These are phyloP conservation scores for Coranthus polyacanthus DNA, from an alignment of 2,797 vertebrate genomes.

Conservation along the genomic window DNA sequence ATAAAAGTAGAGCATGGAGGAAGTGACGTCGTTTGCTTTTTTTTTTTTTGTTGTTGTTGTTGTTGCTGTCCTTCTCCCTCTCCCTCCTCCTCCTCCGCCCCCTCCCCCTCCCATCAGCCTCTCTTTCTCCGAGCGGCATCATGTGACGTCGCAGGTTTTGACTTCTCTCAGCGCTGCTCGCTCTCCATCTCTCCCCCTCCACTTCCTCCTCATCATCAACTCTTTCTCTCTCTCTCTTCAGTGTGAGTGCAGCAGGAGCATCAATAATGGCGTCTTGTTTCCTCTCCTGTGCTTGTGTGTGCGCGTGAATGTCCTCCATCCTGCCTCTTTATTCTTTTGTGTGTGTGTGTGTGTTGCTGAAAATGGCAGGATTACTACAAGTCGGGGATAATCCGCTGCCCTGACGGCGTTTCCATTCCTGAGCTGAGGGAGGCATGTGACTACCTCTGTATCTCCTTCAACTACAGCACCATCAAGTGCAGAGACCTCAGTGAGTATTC, in stretches of 20 bases:
- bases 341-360: slow-evolving; percentile 54
- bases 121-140: slow-evolving; percentile 17
- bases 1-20: slow-evolving; percentile 52
- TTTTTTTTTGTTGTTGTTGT: slow-evolving; percentile 20
- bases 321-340: slow-evolving; percentile 33
- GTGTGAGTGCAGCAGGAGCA: slow-evolving; percentile 63
- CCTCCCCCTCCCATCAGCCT: background rate
- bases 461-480: slow-evolving; percentile 99
- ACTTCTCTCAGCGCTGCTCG: slow-evolving; percentile 25
- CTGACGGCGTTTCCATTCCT: slow-evolving; percentile 98
- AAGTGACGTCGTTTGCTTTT: slow-evolving; percentile 61
- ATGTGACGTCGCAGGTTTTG: slow-evolving; percentile 48
- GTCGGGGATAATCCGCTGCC: slow-evolving; percentile 98
- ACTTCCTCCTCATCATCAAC: slow-evolving; percentile 11
- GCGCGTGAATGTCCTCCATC: slow-evolving; percentile 39
- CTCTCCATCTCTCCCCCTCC: slow-evolving; percentile 31
- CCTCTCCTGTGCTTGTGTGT: slow-evolving; percentile 57
- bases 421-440: slow-evolving; percentile 98
- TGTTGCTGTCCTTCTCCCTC: background rate
- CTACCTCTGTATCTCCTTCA: slow-evolving; percentile 99
- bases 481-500: slow-evolving; percentile 98
- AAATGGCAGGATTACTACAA: slow-evolving; percentile 98
- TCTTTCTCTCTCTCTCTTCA: slow-evolving; percentile 6
- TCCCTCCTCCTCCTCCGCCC: slow-evolving; percentile 1
- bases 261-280: slow-evolving; percentile 85